Evolutionary conservation across 1,140 invertebrate species (phyloP).

Genomic region (Battus philenor): DNA sequence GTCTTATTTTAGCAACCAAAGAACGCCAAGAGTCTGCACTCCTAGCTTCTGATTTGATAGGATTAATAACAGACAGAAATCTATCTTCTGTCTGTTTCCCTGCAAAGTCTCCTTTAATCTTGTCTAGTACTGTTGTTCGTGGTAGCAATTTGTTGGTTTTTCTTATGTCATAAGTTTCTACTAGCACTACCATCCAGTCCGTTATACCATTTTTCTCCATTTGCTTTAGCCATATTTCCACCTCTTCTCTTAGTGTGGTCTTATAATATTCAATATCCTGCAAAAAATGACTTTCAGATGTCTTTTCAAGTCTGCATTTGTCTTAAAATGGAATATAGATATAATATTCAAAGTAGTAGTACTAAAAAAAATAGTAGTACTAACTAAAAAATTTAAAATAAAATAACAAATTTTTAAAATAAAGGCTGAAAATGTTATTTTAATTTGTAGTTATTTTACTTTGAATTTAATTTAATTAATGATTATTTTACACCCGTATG

Average conservation of each 20-base stretch:
- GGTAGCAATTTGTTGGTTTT: slow-evolving; percentile 95
- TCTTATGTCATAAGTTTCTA: slow-evolving; percentile 94
- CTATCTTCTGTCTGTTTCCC: slow-evolving; percentile 89
- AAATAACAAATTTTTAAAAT: too few relatives aligned
- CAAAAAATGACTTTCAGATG: too few relatives aligned
- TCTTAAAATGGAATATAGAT: too few relatives aligned
- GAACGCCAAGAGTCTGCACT: slow-evolving; percentile 93
- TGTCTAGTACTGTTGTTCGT: slow-evolving; percentile 94
- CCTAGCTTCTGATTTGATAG: slow-evolving; percentile 90
- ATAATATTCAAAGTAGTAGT: too few relatives aligned
- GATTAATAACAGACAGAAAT: slow-evolving; percentile 94
- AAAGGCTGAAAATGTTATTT: too few relatives aligned
- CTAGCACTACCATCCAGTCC: slow-evolving; percentile 96
- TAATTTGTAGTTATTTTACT: too few relatives aligned
- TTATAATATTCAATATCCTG: slow-evolving; percentile 96
- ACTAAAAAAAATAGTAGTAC: too few relatives aligned
- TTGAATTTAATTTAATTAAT: too few relatives aligned
- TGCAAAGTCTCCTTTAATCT: slow-evolving; percentile 95
- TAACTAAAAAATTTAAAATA: too few relatives aligned
- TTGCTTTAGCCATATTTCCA: slow-evolving; percentile 90
- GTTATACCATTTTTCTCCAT: slow-evolving; percentile 84
- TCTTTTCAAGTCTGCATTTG: too few relatives aligned
- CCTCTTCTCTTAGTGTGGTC: slow-evolving; percentile 88
- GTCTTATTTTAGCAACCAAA: slow-evolving; percentile 87
- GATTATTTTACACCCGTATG: too few relatives aligned